Percentiles rank a stretch among this genome's conserved stretches.
phyloP scores from a whole-genome alignment of 2,797 vertebrate genomes.

The Carapus acus region DNA sequence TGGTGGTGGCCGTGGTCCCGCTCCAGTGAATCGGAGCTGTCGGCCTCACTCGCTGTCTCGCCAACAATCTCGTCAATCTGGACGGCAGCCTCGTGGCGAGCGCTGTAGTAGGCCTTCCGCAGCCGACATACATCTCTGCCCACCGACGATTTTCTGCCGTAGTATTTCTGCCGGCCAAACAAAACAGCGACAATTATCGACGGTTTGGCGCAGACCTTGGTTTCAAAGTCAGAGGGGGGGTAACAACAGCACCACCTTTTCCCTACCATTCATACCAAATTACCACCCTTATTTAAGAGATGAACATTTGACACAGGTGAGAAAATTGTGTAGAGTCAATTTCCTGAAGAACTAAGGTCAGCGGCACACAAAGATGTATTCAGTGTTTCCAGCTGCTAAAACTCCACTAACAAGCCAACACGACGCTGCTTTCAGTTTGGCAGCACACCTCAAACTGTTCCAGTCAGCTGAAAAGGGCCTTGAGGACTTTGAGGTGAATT shows the following conservation, averaged over 20 bases:
- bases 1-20: constrained; percentile 85
- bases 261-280: no score
- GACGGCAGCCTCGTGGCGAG: constrained; percentile 88
- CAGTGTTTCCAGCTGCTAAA: constrained; percentile 6
- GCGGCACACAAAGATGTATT: constrained; percentile 12
- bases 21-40: constrained; percentile 92
- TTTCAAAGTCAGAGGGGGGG: not conserved
- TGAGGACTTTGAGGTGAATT: constrained; percentile 22
- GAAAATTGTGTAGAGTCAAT: not conserved
- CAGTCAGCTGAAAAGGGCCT: constrained; percentile 12
- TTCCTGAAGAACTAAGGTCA: constrained; percentile 21
- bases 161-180: constrained; percentile 80
- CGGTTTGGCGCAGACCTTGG: not conserved
- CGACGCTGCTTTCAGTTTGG: constrained; percentile 14
- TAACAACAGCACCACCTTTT: no score
- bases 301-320: no score
- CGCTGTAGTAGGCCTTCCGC: constrained; percentile 90
- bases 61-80: constrained; percentile 98
- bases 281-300: no score
- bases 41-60: constrained; percentile 92
- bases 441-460: constrained; percentile 28
- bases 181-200: not conserved
- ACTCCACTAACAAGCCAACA: constrained; percentile 8
- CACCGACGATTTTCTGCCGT: constrained; percentile 87
- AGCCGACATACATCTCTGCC: constrained; percentile 93